Conservation (phyloP, 2,888 invertebrate species). For the Erpobdella octoculata region DNA sequence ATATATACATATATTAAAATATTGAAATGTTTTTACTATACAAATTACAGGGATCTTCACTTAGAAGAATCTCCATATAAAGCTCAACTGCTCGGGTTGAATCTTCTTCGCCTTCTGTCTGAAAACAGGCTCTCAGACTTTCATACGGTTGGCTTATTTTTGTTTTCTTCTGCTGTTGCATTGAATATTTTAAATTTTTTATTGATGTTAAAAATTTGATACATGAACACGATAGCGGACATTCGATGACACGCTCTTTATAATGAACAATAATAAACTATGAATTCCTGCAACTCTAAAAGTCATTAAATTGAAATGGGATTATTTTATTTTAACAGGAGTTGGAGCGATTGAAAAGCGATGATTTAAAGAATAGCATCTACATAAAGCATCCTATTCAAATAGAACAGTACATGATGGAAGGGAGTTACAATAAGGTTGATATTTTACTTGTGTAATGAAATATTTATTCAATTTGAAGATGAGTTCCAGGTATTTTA, state of each 20-base stretch:
- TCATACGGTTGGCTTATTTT: slow-evolving; percentile 66
- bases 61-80: slow-evolving; percentile 85
- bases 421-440: slow-evolving; percentile 94
- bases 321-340: too few species aligned
- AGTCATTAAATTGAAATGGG: background rate
- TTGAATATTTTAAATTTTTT: background rate
- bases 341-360: slow-evolving; percentile 80
- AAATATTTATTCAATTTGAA: background rate
- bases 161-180: background rate
- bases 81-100: slow-evolving; percentile 86
- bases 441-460: background rate
- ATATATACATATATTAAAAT: background rate
- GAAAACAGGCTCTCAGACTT: slow-evolving; percentile 96
- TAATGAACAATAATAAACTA: background rate
- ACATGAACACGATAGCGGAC: too few species aligned
- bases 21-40: too few species aligned
- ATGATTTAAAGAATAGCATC: slow-evolving; percentile 81
- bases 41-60: slow-evolving; percentile 59
- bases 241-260: background rate
- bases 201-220: too few species aligned
- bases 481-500: background rate
- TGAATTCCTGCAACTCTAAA: background rate
- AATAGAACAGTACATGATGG: slow-evolving; percentile 96
- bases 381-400: slow-evolving; percentile 89
- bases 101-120: slow-evolving; percentile 81